Evolutionary conservation across 2,888 invertebrate species (phyloP).

Genomic region (Petrolisthes cinctipes): DNA sequence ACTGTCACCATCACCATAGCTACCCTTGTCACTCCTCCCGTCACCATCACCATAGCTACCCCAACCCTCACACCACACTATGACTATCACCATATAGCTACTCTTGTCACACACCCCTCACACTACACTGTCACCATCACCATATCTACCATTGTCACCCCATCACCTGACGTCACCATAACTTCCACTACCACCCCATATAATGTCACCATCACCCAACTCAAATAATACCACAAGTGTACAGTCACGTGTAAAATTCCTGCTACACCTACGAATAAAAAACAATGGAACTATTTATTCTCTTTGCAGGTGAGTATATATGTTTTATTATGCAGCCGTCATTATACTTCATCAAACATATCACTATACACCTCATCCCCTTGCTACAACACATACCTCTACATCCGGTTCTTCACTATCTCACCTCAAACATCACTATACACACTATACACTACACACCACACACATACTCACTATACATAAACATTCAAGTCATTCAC

Average conservation of each 20-base stretch:
- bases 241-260: no score
- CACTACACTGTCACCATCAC: neutral
- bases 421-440: neutral
- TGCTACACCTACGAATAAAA: no score
- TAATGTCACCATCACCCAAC: neutral
- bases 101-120: constrained; percentile 8
- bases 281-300: neutral
- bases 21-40: neutral
- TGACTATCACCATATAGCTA: neutral
- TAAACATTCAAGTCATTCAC: neutral
- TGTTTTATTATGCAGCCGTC: neutral
- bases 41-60: neutral
- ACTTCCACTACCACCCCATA: neutral
- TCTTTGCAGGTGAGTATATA: neutral
- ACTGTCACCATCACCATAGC: neutral
- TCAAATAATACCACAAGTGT: neutral
- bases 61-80: neutral
- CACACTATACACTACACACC: neutral
- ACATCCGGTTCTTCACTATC: neutral
- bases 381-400: neutral
- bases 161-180: neutral
- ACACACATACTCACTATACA: neutral
- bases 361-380: neutral
- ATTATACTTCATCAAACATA: neutral
- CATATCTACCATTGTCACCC: neutral